phyloP scores from a whole-genome alignment of 2,888 invertebrate genomes.

The Dromius quadrimaculatus region DNA sequence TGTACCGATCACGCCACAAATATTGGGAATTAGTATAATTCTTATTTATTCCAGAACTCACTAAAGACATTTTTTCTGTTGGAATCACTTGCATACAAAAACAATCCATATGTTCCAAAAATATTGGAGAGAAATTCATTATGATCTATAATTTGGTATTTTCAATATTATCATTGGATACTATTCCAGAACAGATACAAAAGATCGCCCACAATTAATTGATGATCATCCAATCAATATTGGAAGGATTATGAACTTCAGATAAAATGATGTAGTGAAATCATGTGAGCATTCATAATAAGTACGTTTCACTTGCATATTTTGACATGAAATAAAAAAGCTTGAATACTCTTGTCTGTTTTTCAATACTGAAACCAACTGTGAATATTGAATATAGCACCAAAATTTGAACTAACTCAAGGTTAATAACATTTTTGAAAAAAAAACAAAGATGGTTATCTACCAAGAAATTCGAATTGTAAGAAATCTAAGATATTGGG shows the following conservation, averaged over 20 bases:
- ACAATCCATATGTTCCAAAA: too few species aligned
- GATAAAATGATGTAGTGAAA: not conserved
- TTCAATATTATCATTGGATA: too few species aligned
- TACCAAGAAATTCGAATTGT: conserved; percentile 42
- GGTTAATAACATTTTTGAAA: conserved; percentile 41
- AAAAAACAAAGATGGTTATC: conserved; percentile 44
- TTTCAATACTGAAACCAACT: conserved; percentile 3
- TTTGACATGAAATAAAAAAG: not conserved
- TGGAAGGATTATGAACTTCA: not conserved
- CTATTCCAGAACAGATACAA: too few species aligned
- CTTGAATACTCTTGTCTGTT: not conserved
- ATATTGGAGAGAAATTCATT: too few species aligned
- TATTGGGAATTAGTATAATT: too few species aligned
- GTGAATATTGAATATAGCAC: conserved; percentile 32
- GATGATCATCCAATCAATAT: not conserved
- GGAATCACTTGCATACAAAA: too few species aligned
- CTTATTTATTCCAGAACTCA: too few species aligned
- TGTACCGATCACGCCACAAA: too few species aligned
- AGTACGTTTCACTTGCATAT: not conserved
- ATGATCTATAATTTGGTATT: too few species aligned
- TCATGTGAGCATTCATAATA: not conserved
- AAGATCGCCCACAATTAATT: too few species aligned
- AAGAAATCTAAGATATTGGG: conserved; percentile 38
- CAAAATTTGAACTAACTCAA: conserved; percentile 22
- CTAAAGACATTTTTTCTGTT: too few species aligned